phyloP scores from a whole-genome alignment of 2,888 invertebrate species.

The Chaetogeoica ovagalla region DNA sequence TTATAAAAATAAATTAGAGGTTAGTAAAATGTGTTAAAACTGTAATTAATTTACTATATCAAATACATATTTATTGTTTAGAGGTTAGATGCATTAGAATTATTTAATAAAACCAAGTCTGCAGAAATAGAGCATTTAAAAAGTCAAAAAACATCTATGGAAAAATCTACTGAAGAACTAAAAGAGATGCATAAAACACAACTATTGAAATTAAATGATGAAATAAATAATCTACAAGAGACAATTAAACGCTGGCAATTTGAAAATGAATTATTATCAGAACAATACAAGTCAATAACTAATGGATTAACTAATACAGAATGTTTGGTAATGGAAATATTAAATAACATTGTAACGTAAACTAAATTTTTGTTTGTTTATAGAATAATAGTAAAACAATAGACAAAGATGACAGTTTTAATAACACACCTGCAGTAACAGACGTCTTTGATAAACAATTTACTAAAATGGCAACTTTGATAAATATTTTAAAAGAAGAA shows the following conservation, averaged over 20 bases:
- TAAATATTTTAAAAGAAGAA: slow-evolving; percentile 50
- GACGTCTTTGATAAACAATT: slow-evolving; percentile 35
- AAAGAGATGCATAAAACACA: slow-evolving; percentile 33
- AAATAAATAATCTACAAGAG: slow-evolving; percentile 35
- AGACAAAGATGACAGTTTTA: slow-evolving; percentile 38
- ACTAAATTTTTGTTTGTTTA: background rate
- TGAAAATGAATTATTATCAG: slow-evolving; percentile 48
- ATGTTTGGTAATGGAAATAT: slow-evolving; percentile 20
- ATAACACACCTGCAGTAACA: too few species aligned
- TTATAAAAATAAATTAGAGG: slow-evolving; percentile 47
- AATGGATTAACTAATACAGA: slow-evolving; percentile 9
- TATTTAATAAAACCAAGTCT: slow-evolving; percentile 41
- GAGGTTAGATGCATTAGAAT: slow-evolving; percentile 45
- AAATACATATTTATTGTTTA: background rate
- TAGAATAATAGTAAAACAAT: slow-evolving; percentile 40
- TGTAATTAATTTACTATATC: background rate
- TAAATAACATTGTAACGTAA: background rate
- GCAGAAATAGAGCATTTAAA: slow-evolving; percentile 48
- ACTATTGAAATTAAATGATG: slow-evolving; percentile 9
- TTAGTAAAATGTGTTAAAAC: background rate
- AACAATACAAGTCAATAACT: slow-evolving; percentile 41
- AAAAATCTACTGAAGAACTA: slow-evolving; percentile 41
- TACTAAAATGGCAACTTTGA: slow-evolving; percentile 38
- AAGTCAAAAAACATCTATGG: slow-evolving; percentile 30
- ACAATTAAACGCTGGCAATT: slow-evolving; percentile 44